Conservation (phyloP, 2,888 invertebrate species). For the Schizotus pectinicornis region DNA sequence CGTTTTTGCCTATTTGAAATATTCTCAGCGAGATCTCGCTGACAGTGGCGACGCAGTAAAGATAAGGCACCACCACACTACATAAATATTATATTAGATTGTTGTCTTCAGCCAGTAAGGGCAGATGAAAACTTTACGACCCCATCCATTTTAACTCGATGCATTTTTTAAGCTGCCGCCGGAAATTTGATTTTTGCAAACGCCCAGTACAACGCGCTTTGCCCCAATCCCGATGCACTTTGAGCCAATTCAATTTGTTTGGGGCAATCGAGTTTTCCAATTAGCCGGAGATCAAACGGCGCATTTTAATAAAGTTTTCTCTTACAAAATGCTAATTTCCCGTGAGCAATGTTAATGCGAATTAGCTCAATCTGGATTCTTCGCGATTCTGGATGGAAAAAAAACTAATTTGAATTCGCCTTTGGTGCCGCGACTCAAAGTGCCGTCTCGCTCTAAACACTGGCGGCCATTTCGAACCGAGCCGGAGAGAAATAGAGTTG, state of each 20-base stretch:
- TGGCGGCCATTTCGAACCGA: too few relatives aligned
- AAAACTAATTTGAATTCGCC: constrained; percentile 23
- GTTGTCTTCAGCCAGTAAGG: constrained; percentile 29
- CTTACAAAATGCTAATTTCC: background rate
- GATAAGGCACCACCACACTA: constrained; percentile 21
- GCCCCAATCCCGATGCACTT: constrained; percentile 9
- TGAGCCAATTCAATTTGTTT: constrained; percentile 1
- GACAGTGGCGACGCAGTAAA: constrained; percentile 14
- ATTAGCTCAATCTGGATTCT: constrained; percentile 11
- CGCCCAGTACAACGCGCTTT: constrained; percentile 3
- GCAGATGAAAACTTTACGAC: constrained; percentile 32
- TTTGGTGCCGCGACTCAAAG: constrained; percentile 6
- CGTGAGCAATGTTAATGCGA: constrained; percentile 8
- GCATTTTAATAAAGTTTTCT: background rate
- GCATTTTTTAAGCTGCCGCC: constrained; percentile 21
- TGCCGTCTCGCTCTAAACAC: constrained; percentile 2
- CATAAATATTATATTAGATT: constrained; percentile 30
- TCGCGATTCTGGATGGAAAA: constrained; percentile 10
- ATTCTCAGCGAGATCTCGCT: constrained; percentile 9
- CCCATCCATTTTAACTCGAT: constrained; percentile 22
- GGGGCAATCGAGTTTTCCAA: background rate
- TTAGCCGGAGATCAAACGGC: constrained; percentile 2
- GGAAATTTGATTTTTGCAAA: constrained; percentile 27
- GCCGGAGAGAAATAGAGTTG: too few relatives aligned
- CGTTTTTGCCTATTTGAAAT: constrained; percentile 8